A percentile compares a stretch with the other conserved stretches of the same genome.
Conservation (phyloP, 2,113 vertebrate species). For the Muscicapa adusta region DNA sequence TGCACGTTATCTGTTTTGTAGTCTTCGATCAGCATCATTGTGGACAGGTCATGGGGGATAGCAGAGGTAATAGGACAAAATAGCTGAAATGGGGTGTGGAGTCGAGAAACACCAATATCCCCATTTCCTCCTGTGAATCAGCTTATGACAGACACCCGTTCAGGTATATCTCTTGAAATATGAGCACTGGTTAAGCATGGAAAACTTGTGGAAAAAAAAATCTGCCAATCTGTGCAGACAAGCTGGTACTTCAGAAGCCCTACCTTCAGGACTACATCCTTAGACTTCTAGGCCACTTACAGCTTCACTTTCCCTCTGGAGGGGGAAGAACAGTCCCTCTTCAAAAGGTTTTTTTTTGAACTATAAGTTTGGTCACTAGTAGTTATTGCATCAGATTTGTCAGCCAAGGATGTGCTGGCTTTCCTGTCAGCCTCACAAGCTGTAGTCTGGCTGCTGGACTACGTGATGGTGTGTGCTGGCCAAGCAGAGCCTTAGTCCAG, state of each 20-base stretch:
- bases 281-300: background rate
- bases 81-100: background rate
- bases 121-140: background rate
- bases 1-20: background rate
- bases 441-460: background rate
- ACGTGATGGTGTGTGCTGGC: background rate
- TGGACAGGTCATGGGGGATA: background rate
- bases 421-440: rapidly evolving
- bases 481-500: background rate
- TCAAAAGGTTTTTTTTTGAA: background rate
- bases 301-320: background rate
- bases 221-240: background rate
- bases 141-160: rapidly evolving
- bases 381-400: background rate
- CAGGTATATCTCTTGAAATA: background rate
- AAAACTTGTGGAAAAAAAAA: background rate
- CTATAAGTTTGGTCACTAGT: background rate
- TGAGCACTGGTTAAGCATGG: background rate
- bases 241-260: background rate
- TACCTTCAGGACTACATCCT: background rate
- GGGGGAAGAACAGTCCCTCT: rapidly evolving
- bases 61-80: background rate
- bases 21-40: background rate
- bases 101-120: background rate
- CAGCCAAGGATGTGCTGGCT: background rate